These are phyloP conservation scores for Pemphredon lugubris DNA, from an alignment of 2,888 invertebrate genomes.

Conservation along the genomic window DNA sequence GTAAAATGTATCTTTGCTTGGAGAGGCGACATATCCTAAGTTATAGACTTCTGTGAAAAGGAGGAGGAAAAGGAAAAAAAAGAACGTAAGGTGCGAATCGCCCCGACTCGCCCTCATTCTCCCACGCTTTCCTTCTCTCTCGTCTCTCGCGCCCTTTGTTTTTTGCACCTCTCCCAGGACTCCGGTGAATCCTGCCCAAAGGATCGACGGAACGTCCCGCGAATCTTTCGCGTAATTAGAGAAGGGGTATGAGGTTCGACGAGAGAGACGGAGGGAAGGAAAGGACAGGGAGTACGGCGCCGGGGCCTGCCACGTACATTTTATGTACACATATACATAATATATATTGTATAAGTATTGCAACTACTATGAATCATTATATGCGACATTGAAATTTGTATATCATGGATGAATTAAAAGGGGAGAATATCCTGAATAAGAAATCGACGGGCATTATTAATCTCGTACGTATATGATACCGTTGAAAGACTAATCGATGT, in stretches of 20 bases:
- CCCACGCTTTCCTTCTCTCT: too few relatives aligned
- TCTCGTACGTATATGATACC: conserved; percentile 15
- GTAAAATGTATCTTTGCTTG: conserved; percentile 79
- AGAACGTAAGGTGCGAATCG: conserved; percentile 35
- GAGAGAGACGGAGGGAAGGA: conserved; percentile 19
- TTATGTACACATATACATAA: conserved; percentile 73
- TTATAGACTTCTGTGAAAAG: conserved; percentile 63
- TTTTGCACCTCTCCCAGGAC: too few relatives aligned
- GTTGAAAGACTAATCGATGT: neutral
- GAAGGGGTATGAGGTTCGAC: too few relatives aligned
- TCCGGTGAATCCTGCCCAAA: too few relatives aligned
- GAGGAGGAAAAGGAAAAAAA: conserved; percentile 20
- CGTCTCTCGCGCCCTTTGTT: too few relatives aligned
- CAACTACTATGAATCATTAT: conserved; percentile 77
- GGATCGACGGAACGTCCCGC: neutral
- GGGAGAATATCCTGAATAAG: conserved; percentile 73
- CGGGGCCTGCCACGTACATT: conserved; percentile 69
- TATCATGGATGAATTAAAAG: conserved; percentile 79
- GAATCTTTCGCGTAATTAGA: conserved; percentile 4
- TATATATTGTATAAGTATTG: conserved; percentile 75
- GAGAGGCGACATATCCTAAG: conserved; percentile 78
- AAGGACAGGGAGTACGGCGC: conserved; percentile 56
- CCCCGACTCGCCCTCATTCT: conserved; percentile 29
- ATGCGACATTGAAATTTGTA: conserved; percentile 79
- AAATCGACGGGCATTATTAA: conserved; percentile 46